Base-by-base conservation (phyloP, 2,888 invertebrate genomes). In the Stenodera caucasica region DNA sequence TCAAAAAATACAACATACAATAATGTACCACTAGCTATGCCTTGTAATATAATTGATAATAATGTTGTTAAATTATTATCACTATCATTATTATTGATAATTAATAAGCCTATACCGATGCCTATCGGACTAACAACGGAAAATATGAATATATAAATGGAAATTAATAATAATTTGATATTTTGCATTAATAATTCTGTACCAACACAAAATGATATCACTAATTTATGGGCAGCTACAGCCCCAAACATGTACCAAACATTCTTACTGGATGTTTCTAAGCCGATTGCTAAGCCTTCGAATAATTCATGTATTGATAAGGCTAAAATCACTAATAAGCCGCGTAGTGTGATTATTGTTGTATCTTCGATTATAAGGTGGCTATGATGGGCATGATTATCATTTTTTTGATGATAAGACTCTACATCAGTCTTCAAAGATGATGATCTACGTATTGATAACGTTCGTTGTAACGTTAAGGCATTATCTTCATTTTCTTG, bases 1-100 rank as follows among this genome's bases (percentile, higher is more conserved):
- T 98, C 97, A 80, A 97, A 96, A 83, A 96, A 96, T 14, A 96
- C 95, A 14, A 98, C 94, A 81, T 96, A 98, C 6, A 98, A 82
- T 45, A 98, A 86, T 0, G 97, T 97, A n/a, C 97, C 98, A 51
- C 92, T 90, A 0, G 97, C 96, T 60, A 97, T 81, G 3, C 95
- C 96, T 82, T 96, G 91, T 12, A 87, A 80, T 8, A 90, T 82
- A 35, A 88, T 88, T 0, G 89, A 88, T n/a, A 85, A 82, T 7
- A 90, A 81, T 26, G 85, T 86, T 1, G 86, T 85, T 0, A 86
- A 81, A 0, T 84, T 83, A 0, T 84, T 80, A 1, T 84, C 84
- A 33, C 85, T 83, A 0, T 84, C 84, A 53, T 83, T 80, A 1
- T 84, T 84, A 33, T 85, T 86, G 15, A 86, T 87, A 37, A 91